Conservation (phyloP, 2,888 invertebrate species). For the Entomobrya multifasciata region DNA sequence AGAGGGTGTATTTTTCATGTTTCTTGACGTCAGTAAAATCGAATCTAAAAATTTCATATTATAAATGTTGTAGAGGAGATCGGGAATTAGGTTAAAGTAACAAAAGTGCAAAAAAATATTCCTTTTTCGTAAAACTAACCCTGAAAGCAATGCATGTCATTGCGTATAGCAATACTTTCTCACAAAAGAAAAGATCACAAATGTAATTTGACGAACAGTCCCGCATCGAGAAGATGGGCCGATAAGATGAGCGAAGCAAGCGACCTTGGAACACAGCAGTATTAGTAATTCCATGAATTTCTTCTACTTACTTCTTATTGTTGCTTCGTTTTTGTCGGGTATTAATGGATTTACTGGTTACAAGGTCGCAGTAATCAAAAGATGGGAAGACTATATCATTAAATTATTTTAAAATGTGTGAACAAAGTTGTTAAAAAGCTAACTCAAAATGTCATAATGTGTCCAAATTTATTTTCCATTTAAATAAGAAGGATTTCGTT, state of each 20-base stretch:
- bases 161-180: too few relatives aligned
- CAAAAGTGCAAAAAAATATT: background rate
- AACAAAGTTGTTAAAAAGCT: background rate
- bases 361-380: slow-evolving; percentile 28
- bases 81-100: background rate
- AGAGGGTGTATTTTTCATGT: background rate
- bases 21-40: background rate
- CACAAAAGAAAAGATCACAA: background rate
- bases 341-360: too few relatives aligned
- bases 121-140: slow-evolving; percentile 9
- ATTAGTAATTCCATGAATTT: slow-evolving; percentile 47
- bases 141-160: too few relatives aligned
- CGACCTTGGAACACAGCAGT: slow-evolving; percentile 36
- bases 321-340: too few relatives aligned
- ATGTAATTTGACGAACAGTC: background rate
- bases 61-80: too few relatives aligned
- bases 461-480: too few relatives aligned
- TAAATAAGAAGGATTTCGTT: background rate
- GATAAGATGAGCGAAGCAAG: slow-evolving; percentile 16
- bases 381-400: background rate
- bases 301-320: background rate
- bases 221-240: background rate
- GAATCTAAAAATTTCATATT: too few relatives aligned
- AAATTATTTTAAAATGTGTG: background rate
- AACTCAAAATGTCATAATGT: too few relatives aligned